Conservation (phyloP, 2,797 vertebrate genomes). For the Spatula versicolor region DNA sequence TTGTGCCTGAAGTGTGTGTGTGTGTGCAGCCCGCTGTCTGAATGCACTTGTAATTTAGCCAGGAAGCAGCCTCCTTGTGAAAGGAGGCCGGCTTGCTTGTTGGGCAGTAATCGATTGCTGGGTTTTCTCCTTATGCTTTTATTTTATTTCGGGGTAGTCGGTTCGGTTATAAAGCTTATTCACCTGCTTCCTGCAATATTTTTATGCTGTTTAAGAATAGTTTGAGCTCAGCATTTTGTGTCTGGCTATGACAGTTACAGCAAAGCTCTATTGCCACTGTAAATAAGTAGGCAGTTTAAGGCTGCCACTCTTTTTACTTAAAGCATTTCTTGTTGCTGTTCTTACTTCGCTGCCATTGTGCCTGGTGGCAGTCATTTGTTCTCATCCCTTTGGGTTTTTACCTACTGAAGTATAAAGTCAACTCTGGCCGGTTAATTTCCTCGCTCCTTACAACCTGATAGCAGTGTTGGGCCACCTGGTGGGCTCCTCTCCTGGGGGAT, state of each 20-base stretch:
- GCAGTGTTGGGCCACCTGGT: background rate
- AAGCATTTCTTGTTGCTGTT: background rate
- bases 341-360: background rate
- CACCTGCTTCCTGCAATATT: background rate
- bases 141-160: background rate
- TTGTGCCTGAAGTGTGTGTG: background rate
- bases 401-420: background rate
- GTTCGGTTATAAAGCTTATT: background rate
- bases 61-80: background rate
- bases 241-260: background rate
- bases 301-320: background rate
- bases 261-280: background rate
- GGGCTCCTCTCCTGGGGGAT: background rate
- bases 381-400: background rate
- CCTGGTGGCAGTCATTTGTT: background rate
- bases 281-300: slow-evolving; percentile 30
- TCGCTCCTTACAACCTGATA: background rate
- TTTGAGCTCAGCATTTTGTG: background rate
- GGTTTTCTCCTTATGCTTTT: background rate
- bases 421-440: background rate
- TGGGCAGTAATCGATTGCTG: background rate
- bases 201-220: background rate
- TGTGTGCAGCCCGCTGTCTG: background rate
- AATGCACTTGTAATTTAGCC: background rate
- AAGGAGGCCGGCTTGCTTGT: background rate